Evolutionary conservation across 1,140 invertebrate species (phyloP).

Genomic region (Littorina saxatilis): DNA sequence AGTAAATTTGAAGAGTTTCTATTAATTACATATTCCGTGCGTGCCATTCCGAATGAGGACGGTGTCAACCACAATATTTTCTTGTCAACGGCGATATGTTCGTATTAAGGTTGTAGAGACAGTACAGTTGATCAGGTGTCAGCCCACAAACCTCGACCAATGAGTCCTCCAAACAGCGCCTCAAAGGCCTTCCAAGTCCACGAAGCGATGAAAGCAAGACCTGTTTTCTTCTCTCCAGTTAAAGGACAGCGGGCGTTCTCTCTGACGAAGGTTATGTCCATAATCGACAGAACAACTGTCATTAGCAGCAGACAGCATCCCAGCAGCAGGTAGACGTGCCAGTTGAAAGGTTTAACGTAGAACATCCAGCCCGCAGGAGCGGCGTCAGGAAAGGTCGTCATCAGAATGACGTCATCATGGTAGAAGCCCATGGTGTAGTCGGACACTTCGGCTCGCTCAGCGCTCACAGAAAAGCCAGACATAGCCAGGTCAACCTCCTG

Average conservation of each 20-base stretch:
- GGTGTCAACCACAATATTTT: too few species aligned
- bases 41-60: too few species aligned
- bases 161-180: too few species aligned
- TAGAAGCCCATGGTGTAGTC: background rate
- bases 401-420: background rate
- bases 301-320: background rate
- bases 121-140: too few species aligned
- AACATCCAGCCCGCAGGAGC: background rate
- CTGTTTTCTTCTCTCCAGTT: background rate
- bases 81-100: too few species aligned
- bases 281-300: background rate
- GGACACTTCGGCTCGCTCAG: background rate
- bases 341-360: constrained; percentile 4
- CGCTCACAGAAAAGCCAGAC: background rate
- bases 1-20: too few species aligned
- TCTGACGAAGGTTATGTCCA: background rate
- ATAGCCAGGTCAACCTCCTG: constrained; percentile 15
- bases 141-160: too few species aligned
- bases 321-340: constrained; percentile 11
- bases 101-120: too few species aligned
- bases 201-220: too few species aligned
- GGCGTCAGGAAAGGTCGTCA: background rate
- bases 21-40: too few species aligned
- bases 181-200: too few species aligned
- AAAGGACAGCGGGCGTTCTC: background rate